phyloP scores from a whole-genome alignment of 2,113 vertebrate species.

The Alligator mississippiensis region DNA sequence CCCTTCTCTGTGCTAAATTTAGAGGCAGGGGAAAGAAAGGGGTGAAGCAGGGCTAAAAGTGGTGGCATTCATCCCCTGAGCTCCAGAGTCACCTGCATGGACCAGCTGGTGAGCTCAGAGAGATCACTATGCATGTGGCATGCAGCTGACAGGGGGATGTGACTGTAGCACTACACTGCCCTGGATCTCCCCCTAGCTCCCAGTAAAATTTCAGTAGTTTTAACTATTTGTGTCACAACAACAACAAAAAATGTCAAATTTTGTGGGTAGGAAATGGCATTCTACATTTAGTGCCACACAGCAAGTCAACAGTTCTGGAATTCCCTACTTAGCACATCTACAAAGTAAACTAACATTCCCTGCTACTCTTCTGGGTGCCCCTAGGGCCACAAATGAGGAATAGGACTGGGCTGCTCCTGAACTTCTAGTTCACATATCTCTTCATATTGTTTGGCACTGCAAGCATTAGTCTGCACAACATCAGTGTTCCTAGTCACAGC shows the following conservation, averaged over 20 bases:
- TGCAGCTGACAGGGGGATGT: too few relatives aligned
- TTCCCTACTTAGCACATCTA: background rate
- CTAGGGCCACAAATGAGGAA: background rate
- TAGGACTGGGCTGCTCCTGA: background rate
- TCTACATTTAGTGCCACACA: background rate
- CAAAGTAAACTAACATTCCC: background rate
- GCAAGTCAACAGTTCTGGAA: background rate
- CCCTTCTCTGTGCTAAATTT: too few relatives aligned
- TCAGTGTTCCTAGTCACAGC: background rate
- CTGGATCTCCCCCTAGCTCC: background rate
- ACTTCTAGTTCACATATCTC: background rate
- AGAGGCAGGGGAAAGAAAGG: too few relatives aligned
- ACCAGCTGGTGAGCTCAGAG: too few relatives aligned
- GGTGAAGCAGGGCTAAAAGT: too few relatives aligned
- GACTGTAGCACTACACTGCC: too few relatives aligned
- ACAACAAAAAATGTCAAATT: background rate
- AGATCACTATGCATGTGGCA: too few relatives aligned
- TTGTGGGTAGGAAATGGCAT: background rate
- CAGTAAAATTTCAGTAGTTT: background rate
- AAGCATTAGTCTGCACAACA: background rate
- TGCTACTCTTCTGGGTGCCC: background rate
- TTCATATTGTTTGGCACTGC: background rate
- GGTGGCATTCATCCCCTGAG: too few relatives aligned
- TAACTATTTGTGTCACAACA: background rate
- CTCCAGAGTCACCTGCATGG: too few relatives aligned